Evolutionary conservation across 2,797 vertebrate species (phyloP), one percentile per base, ranked within the genome.

Genomic region (Danio aesculapii): DNA sequence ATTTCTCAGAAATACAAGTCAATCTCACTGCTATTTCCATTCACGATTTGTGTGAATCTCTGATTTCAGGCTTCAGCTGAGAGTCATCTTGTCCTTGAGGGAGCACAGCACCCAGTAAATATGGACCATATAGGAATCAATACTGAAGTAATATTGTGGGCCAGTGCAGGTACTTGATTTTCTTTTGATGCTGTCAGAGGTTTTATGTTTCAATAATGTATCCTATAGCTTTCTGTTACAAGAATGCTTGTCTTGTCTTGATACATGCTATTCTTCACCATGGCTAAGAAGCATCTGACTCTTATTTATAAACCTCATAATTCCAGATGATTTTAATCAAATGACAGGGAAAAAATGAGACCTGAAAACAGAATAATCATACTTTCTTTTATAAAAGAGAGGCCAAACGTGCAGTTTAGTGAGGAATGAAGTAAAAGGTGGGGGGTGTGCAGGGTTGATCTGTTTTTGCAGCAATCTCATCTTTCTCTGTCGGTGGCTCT

Each of bases 31-130:
- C n/a, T 17, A 44, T 71, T 7, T 44, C 50, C 10, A 55, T 71
- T n/a, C 17, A 55, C 9, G 43, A 5, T 43, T 58, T 74, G 30
- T 61, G 19, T 61, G 19, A 72, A 61, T 70, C 14, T 70, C 46
- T 68, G 49, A 53, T 16, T 17, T 70, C 21, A 41, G 68, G 6
- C 6, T 70, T 70, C 50, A 53, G 49, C 21, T 11, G 19, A 50
- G 4, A 16, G 19, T 68, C 21, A 3, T 66, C 6, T 47, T 47
- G 43, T 55, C 68, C 50, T 70, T 70, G 50, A 53, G 53, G 6
- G 52, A 70, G 50, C 68, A 17, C 50, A 41, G 66, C 19, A 16
- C 13, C 19, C 1, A 68, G 8, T 68, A 50, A 30, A 55, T 70
- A 16, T 1, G 1, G 50, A 11, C 68, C 30, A 43, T 43, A 70